Base-by-base conservation (phyloP, 2,797 vertebrate species). In the Rhinella marina region DNA sequence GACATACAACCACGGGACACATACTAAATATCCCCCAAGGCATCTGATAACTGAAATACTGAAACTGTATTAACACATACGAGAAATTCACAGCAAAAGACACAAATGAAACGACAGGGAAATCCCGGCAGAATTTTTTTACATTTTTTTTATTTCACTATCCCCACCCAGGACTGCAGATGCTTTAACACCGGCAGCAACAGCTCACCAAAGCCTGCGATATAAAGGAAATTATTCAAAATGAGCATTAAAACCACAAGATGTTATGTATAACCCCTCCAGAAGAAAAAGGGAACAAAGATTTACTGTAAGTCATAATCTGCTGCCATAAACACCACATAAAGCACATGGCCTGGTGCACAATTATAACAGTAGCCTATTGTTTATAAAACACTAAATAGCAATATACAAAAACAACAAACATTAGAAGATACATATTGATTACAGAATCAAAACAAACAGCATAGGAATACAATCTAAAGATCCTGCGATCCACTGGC, bases 121-220 rank as follows among this genome's bases (percentile, higher is more conserved):
- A 54, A 41, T 77, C 29, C 75, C 59, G 61, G 0, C 16, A 41
- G 23, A 41, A 41, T 5, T 41, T 3, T 41, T 41, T 32, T 48
- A n/a, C n/a, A n/a, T 8, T 27, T 25, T 17, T 19, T 70, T 17
- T 50, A 70, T 27, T 50, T 52, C 48, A 48, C 56, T 80, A 57
- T 77, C 86, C 81, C 72, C 56, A 79, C 87, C 82, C 87, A 82
- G 32, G 9, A 54, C 86, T 70, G 75, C 86, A 83, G 68, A 68
- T n/a, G 73, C 68, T 27, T 59, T 61, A 48, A 13, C 1, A 56
- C 57, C 14, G 82, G 0, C 48, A 87, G 0, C 50, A 27, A 27
- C 10, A 59, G 80, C 68, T 73, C n/a, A 80, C 59, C 84, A 83
- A 57, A 41, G 23, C 14, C 78, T 77, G n/a, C 56, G 21, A 80